These are phyloP conservation scores for Linyphia triangularis DNA, from an alignment of 2,888 invertebrate genomes.

Conservation along the genomic window DNA sequence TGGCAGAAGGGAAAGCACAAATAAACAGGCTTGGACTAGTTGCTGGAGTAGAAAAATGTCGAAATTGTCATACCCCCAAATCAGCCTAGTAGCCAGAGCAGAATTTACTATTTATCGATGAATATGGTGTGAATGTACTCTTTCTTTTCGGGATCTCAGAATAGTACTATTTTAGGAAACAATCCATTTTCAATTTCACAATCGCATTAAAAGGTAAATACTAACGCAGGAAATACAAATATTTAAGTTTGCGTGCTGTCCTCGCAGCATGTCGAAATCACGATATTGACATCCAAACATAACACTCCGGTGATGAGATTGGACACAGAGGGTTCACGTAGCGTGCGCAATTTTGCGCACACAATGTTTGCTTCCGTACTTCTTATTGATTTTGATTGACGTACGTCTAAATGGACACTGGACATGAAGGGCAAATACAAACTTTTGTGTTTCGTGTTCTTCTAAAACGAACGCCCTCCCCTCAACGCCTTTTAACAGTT, in stretches of 20 bases:
- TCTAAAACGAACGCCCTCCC: conserved; percentile 5
- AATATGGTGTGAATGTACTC: not conserved
- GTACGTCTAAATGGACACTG: conserved; percentile 37
- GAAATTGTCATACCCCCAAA: too few species aligned
- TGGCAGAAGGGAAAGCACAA: too few species aligned
- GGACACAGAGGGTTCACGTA: conserved; percentile 24
- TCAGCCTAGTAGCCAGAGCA: too few species aligned
- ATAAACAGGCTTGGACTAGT: too few species aligned
- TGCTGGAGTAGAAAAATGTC: too few species aligned
- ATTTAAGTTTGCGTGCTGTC: conserved; percentile 14
- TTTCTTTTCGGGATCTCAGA: not conserved
- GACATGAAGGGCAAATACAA: conserved; percentile 48
- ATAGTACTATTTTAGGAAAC: not conserved
- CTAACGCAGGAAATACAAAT: not conserved
- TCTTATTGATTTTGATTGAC: conserved; percentile 70
- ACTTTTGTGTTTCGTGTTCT: conserved; percentile 46
- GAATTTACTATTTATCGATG: too few species aligned
- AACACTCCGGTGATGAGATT: conserved; percentile 4
- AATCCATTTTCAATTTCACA: not conserved
- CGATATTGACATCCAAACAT: not conserved
- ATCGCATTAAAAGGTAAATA: not conserved
- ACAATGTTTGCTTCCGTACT: conserved; percentile 48
- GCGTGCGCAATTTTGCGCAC: conserved; percentile 51
- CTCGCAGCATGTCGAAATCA: conserved; percentile 16
- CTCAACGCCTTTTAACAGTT: conserved; percentile 29